These are phyloP conservation scores for Gari tellinella DNA, from an alignment of 2,888 invertebrate genomes.

Conservation along the genomic window DNA sequence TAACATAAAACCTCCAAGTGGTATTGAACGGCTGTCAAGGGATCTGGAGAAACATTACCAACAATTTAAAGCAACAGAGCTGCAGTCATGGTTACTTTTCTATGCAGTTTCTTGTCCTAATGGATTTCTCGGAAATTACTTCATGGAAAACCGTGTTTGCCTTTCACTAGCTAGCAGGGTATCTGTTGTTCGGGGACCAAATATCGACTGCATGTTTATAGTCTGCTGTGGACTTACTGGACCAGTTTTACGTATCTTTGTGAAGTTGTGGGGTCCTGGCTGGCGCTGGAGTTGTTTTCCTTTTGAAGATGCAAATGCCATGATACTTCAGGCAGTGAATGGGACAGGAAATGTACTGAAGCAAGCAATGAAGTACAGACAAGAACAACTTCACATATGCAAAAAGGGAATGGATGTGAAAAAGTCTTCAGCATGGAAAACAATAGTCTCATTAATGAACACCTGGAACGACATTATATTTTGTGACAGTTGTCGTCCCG, in stretches of 20 bases:
- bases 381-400: conserved; percentile 1
- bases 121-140: not conserved
- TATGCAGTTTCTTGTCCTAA: conserved; percentile 1
- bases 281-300: conserved; percentile 32
- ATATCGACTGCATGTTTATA: conserved; percentile 28
- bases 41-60: conserved; percentile 5
- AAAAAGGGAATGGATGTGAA: conserved; percentile 1
- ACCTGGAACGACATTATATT: too few species aligned
- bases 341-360: conserved; percentile 24
- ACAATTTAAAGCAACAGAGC: conserved; percentile 11
- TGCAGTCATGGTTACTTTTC: conserved; percentile 2
- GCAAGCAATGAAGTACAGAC: conserved; percentile 22
- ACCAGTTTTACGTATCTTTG: conserved; percentile 34
- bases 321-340: conserved; percentile 20
- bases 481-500: too few species aligned
- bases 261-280: conserved; percentile 11
- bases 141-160: not conserved
- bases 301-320: conserved; percentile 26
- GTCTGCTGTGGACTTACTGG: conserved; percentile 26
- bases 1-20: too few species aligned
- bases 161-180: conserved; percentile 1
- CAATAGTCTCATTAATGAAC: too few species aligned
- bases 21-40: not conserved
- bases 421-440: not conserved
- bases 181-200: conserved; percentile 45